Percentiles rank a stretch among this genome's conserved stretches.
These are phyloP conservation scores for Atherinomorus stipes DNA, from an alignment of 2,113 vertebrate genomes.

Conservation along the genomic window DNA sequence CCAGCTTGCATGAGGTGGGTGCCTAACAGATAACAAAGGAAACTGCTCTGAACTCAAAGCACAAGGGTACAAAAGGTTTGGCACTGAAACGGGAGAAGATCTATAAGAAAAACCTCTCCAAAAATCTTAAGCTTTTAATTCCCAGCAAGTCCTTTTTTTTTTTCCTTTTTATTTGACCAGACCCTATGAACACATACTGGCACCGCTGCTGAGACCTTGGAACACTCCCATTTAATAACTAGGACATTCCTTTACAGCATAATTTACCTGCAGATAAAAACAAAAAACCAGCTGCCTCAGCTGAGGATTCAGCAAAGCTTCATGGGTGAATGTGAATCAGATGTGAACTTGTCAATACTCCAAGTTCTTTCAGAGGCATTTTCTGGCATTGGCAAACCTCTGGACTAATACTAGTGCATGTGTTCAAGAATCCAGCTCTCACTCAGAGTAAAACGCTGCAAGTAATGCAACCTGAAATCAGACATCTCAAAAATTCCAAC, in stretches of 20 bases:
- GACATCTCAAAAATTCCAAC: neutral
- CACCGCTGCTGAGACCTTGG: neutral
- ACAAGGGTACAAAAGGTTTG: neutral
- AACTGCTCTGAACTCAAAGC: neutral
- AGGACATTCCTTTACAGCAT: conserved; percentile 23
- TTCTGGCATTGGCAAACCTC: neutral
- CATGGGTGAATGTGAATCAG: conserved; percentile 26
- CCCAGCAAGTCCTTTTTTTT: neutral
- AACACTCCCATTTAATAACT: neutral
- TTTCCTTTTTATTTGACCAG: too few relatives aligned
- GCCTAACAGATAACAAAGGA: neutral
- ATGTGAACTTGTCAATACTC: conserved; percentile 28
- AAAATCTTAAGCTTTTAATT: too few relatives aligned
- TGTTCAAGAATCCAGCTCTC: neutral
- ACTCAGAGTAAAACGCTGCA: neutral
- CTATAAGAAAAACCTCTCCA: neutral
- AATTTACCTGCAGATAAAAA: neutral
- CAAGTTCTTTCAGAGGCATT: conserved; percentile 12
- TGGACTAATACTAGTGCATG: neutral
- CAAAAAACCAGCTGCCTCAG: neutral
- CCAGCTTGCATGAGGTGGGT: too few relatives aligned
- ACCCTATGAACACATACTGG: too few relatives aligned
- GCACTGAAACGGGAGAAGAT: neutral
- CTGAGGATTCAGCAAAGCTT: conserved; percentile 12
- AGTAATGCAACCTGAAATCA: neutral